Base-by-base conservation (phyloP, 2,113 vertebrate species). In the Apteryx mantelli region DNA sequence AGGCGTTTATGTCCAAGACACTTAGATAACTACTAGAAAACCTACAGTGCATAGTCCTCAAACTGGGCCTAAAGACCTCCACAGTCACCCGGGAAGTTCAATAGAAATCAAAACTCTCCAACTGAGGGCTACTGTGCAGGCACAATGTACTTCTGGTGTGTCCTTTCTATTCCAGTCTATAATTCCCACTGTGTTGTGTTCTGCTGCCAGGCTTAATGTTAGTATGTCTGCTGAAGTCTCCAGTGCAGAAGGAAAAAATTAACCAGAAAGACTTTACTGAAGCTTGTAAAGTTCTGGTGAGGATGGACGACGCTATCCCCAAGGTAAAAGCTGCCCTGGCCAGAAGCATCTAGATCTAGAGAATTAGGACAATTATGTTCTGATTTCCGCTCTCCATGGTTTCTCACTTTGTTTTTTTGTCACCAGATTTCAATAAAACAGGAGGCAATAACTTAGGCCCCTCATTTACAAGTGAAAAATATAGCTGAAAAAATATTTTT, bases 181-280 rank as follows among this genome's bases (percentile, higher is more conserved):
- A 61, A 46, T 52, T 36, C 14, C 14, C 55, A 13, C 12, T 58
- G 12, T 3, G 2, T 7, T 0, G 1, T 28, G 26, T 20, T 68
- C n/a, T 61, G 63, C 76, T 24, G 14, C 50, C 14, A 80, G 38
- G 12, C 15, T 77, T 1, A 1, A 34, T 12, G 7, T 2, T 68
- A 32, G 4, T 1, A 5, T 40, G 21, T 11, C n/a, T 81, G 34
- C 12, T 0, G 0, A 22, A 32, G 22, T 5, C 14, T n/a, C 64
- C 63, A 48, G 8, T n/a, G 7, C 32, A 53, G 13, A n/a, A 76
- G 9, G 8, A 16, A 96, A 61, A 74, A 46, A 65, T 24, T 65
- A 65, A 3, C 34, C 34, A 81, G 46, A 80, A 83, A 66, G 25
- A 7, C 12, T 73, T 81, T 84, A 71, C 46, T 5, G 46, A 64